Evolutionary conservation across 1,140 invertebrate species (phyloP).

Genomic region (Glossosoma conforme): DNA sequence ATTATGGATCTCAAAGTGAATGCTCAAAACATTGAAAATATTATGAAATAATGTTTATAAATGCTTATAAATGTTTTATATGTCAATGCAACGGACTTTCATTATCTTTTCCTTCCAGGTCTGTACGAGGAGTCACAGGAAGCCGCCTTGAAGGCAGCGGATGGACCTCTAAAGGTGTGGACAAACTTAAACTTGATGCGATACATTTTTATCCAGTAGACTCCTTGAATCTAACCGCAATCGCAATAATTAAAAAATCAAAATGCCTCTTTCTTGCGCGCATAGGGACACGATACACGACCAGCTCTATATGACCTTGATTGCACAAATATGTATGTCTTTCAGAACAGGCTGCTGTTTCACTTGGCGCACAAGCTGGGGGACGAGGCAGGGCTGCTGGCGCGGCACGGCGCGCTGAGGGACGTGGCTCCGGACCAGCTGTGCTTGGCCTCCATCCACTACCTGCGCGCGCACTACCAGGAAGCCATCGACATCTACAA

Average conservation of each 20-base stretch:
- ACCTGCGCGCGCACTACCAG: constrained; percentile 92
- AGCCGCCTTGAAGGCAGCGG: constrained; percentile 54
- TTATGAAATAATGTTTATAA: background rate
- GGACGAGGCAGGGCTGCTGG: constrained; percentile 79
- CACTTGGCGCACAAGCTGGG: constrained; percentile 92
- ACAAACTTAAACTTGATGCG: no score
- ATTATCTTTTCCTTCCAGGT: constrained; percentile 36
- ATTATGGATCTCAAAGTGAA: background rate
- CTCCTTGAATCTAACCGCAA: no score
- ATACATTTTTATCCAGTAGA: no score
- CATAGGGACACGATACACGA: no score
- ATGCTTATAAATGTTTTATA: background rate
- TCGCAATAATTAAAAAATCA: no score
- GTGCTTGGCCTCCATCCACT: constrained; percentile 94
- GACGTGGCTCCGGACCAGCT: constrained; percentile 93
- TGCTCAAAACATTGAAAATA: background rate
- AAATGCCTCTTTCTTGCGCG: no score
- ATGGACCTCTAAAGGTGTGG: constrained; percentile 58
- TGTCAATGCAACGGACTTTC: background rate
- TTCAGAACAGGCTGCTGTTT: constrained; percentile 73
- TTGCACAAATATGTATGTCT: background rate
- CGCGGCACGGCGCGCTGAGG: constrained; percentile 76
- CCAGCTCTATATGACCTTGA: no score
- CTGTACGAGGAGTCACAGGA: constrained; percentile 65
- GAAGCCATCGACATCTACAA: constrained; percentile 99